These are phyloP conservation scores for Staurois parvus DNA, from an alignment of 2,797 vertebrate species.

Conservation along the genomic window DNA sequence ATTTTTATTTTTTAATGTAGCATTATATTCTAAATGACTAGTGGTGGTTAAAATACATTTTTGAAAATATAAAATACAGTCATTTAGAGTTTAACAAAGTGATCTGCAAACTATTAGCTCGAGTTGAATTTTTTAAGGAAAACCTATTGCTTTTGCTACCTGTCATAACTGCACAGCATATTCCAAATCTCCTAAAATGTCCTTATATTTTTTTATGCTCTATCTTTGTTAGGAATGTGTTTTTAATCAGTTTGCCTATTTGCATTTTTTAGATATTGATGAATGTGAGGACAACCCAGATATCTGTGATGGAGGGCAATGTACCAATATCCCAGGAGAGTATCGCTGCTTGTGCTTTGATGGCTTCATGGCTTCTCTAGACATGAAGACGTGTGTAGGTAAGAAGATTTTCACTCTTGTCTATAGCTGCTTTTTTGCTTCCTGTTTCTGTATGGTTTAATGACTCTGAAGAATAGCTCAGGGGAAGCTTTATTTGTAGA, in stretches of 20 bases:
- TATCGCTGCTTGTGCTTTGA: conserved; percentile 92
- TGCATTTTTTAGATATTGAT: conserved; percentile 82
- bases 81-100: no score
- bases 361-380: conserved; percentile 91
- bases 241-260: not conserved
- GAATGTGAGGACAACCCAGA: conserved; percentile 91
- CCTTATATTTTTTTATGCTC: not conserved
- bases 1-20: no score
- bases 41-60: no score
- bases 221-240: not conserved
- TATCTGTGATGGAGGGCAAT: conserved; percentile 91
- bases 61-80: no score
- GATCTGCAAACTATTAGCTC: no score
- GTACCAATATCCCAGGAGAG: conserved; percentile 89
- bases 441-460: not conserved
- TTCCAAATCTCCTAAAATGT: no score
- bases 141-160: no score
- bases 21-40: no score
- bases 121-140: no score
- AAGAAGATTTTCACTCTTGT: conserved; percentile 63
- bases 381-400: conserved; percentile 92
- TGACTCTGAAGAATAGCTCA: not conserved
- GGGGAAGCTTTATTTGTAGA: not conserved
- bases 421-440: not conserved
- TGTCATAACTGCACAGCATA: no score